Conservation (phyloP, 2,797 vertebrate genomes). For the Chloroceryle amazona region DNA sequence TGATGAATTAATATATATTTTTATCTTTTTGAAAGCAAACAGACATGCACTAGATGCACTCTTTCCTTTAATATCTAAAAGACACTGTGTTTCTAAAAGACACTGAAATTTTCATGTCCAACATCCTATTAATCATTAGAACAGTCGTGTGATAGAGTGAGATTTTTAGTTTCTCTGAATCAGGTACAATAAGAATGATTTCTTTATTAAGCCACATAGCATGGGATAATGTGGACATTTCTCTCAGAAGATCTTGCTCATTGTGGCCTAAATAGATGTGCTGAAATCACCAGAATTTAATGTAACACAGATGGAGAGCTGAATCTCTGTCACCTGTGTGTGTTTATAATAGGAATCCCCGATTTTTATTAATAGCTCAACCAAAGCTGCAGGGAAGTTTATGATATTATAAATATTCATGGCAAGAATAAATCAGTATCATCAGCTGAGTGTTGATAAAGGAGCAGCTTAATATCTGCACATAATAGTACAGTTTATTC, state of each 20-base stretch:
- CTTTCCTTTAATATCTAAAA: neutral
- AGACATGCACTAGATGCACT: neutral
- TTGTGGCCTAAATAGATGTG: neutral
- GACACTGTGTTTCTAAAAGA: neutral
- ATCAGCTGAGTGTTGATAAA: neutral
- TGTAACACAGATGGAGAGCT: neutral
- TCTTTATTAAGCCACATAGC: neutral
- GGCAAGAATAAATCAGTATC: neutral
- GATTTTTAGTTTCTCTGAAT: neutral
- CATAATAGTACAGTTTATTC: neutral
- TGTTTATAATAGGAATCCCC: neutral
- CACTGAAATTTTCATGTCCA: neutral
- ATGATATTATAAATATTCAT: neutral
- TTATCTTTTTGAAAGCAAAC: neutral
- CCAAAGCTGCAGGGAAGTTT: neutral
- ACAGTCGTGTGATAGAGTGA: neutral
- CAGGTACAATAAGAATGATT: neutral
- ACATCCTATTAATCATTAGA: neutral
- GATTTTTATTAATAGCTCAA: neutral
- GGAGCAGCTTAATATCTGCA: neutral
- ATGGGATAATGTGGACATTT: neutral
- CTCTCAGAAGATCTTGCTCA: neutral
- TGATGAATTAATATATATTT: neutral
- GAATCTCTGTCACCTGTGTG: neutral
- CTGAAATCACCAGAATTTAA: neutral